These are phyloP conservation scores for Anas bahamensis DNA, from an alignment of 2,797 vertebrate species.

Conservation along the genomic window DNA sequence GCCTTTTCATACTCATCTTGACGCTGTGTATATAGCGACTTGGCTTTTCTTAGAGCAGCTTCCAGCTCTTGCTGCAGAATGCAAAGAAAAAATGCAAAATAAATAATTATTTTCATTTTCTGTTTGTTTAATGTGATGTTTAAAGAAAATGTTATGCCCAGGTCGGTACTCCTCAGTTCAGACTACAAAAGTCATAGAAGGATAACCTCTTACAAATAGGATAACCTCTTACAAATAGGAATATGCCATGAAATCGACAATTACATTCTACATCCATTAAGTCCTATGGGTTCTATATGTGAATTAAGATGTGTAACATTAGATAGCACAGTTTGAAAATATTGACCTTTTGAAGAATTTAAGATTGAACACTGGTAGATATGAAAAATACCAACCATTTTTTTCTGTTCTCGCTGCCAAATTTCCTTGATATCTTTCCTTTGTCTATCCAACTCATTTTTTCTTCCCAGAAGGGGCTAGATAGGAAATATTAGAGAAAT, in stretches of 20 bases:
- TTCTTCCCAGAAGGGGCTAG: slow-evolving; percentile 92
- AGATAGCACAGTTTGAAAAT: neutral
- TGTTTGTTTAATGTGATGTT: neutral
- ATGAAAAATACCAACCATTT: slow-evolving; percentile 88
- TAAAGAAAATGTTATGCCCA: neutral
- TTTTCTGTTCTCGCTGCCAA: slow-evolving; percentile 97
- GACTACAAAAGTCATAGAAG: neutral
- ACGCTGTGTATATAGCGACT: slow-evolving; percentile 88
- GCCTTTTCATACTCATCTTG: slow-evolving; percentile 96
- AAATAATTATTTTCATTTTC: neutral
- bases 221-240: neutral
- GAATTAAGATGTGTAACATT: neutral
- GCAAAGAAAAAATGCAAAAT: neutral
- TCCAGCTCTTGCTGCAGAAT: slow-evolving; percentile 90
- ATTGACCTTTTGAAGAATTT: neutral
- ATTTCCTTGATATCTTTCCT: slow-evolving; percentile 98
- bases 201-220: neutral
- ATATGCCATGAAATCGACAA: neutral
- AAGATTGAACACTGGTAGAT: neutral
- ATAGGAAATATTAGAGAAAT: slow-evolving; percentile 13
- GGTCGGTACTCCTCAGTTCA: neutral
- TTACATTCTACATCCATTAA: neutral
- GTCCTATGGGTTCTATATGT: neutral
- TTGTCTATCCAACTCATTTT: slow-evolving; percentile 95
- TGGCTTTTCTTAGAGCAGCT: slow-evolving; percentile 89